Evolutionary conservation across 2,113 vertebrate genomes (phyloP).

Genomic region (Neoarius graeffei): DNA sequence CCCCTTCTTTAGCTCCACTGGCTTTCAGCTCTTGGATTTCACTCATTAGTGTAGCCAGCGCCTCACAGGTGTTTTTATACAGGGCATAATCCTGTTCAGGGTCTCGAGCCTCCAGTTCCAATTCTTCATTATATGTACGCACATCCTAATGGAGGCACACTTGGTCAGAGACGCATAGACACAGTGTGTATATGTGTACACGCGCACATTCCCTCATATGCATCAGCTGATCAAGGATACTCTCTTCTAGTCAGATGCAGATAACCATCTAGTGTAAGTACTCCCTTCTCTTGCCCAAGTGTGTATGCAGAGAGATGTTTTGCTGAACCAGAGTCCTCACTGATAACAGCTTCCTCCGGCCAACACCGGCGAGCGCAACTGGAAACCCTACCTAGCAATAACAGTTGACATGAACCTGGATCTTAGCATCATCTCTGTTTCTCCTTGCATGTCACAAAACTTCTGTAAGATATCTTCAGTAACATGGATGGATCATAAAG

Average conservation of each 20-base stretch:
- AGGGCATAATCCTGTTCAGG: constrained; percentile 85
- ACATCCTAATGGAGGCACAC: constrained; percentile 73
- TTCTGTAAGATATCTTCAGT: background rate
- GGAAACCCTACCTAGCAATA: background rate
- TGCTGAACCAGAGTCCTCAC: background rate
- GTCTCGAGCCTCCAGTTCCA: constrained; percentile 86
- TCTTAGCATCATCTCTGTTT: background rate
- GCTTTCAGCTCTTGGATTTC: constrained; percentile 96
- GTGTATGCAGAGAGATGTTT: background rate
- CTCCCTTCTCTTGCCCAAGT: background rate
- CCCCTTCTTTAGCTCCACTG: constrained; percentile 84
- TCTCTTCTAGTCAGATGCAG: background rate
- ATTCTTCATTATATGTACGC: constrained; percentile 88
- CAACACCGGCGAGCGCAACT: background rate
- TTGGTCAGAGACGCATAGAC: background rate
- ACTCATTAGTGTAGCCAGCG: constrained; percentile 86
- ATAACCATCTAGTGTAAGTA: background rate
- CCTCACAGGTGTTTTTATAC: constrained; percentile 90
- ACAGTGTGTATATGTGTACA: background rate
- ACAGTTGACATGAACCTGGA: background rate
- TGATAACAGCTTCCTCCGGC: background rate
- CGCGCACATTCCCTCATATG: background rate
- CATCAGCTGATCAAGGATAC: background rate
- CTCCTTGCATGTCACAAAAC: background rate
- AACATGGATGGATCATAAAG: background rate